phyloP scores from a whole-genome alignment of 2,113 vertebrate species.

The Campylomormyrus numenius region DNA sequence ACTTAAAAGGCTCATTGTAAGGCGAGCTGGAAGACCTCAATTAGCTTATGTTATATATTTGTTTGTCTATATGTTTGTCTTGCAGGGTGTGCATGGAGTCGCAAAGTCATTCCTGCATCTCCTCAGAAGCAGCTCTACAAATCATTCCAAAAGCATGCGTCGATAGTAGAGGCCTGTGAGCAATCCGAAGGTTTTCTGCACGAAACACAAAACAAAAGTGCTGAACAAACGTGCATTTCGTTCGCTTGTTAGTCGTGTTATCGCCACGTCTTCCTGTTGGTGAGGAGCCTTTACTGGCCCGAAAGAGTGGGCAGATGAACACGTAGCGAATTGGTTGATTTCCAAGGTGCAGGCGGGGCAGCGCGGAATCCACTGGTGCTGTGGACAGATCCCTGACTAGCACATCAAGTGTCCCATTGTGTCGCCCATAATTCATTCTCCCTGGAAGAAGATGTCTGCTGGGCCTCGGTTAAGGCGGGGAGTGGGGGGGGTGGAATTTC shows the following conservation, averaged over 20 bases:
- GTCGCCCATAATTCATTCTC: conserved; percentile 94
- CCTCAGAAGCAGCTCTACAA: not conserved
- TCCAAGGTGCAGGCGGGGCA: conserved; percentile 74
- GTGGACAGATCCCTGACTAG: conserved; percentile 74
- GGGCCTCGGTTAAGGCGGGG: conserved; percentile 58
- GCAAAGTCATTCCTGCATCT: not conserved
- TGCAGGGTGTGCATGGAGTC: not conserved
- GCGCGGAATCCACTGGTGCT: conserved; percentile 54
- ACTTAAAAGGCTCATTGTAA: not conserved
- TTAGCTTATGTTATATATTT: not conserved
- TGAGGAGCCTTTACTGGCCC: not conserved
- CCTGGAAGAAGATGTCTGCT: conserved; percentile 99
- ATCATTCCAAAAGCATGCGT: not conserved
- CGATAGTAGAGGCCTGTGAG: not conserved
- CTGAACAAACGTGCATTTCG: not conserved
- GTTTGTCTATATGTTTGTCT: not conserved
- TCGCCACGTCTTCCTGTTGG: not conserved
- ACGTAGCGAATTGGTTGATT: conserved; percentile 80
- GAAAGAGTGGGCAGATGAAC: conserved; percentile 24
- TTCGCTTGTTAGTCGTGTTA: not conserved
- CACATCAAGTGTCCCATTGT: conserved; percentile 99
- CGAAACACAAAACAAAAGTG: not conserved
- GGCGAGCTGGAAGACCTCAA: not conserved
- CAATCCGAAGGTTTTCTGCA: not conserved
- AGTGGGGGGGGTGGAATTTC: conserved; percentile 71